A percentile compares a stretch with the other conserved stretches of the same genome.
These are phyloP conservation scores for Sebastolobus altivelis DNA, from an alignment of 2,797 vertebrate species.

Conservation along the genomic window DNA sequence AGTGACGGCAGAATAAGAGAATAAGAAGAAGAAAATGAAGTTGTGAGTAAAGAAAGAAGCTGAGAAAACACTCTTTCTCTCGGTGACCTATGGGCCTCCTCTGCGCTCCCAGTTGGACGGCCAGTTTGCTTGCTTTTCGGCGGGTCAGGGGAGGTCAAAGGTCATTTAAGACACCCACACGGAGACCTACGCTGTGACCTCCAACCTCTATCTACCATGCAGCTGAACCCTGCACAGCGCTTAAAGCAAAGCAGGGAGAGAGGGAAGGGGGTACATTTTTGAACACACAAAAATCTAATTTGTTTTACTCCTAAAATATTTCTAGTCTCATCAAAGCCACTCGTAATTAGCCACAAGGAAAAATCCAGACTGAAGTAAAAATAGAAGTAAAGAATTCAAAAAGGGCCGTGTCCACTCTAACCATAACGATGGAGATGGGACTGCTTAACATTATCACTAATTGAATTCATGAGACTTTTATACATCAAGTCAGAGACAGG, in stretches of 20 bases:
- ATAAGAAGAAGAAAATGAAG: slow-evolving; percentile 7
- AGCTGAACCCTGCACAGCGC: slow-evolving; percentile 65
- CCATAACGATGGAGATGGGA: slow-evolving; percentile 11
- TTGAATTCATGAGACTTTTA: slow-evolving; percentile 47
- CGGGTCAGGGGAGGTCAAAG: slow-evolving; percentile 67
- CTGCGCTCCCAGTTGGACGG: slow-evolving; percentile 62
- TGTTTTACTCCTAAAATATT: slow-evolving; percentile 9
- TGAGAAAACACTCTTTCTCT: slow-evolving; percentile 44
- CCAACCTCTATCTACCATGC: slow-evolving; percentile 49
- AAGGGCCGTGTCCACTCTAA: not conserved
- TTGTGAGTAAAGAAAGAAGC: slow-evolving; percentile 16
- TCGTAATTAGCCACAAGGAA: slow-evolving; percentile 6
- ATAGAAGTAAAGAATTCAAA: not conserved
- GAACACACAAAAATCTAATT: slow-evolving; percentile 23
- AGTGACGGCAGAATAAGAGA: not conserved
- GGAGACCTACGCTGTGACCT: slow-evolving; percentile 64
- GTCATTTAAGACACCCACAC: slow-evolving; percentile 68
- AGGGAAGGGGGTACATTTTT: not conserved
- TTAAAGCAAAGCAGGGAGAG: slow-evolving; percentile 42
- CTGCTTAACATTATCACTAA: slow-evolving; percentile 47
- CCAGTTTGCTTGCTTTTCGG: slow-evolving; percentile 70
- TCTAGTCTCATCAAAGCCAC: not conserved
- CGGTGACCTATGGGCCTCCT: slow-evolving; percentile 66
- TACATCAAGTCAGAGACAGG: slow-evolving; percentile 22
- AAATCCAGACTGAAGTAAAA: slow-evolving; percentile 10